Evolutionary conservation across 2,113 vertebrate genomes (phyloP).

Genomic region (Eretmochelys imbricata): DNA sequence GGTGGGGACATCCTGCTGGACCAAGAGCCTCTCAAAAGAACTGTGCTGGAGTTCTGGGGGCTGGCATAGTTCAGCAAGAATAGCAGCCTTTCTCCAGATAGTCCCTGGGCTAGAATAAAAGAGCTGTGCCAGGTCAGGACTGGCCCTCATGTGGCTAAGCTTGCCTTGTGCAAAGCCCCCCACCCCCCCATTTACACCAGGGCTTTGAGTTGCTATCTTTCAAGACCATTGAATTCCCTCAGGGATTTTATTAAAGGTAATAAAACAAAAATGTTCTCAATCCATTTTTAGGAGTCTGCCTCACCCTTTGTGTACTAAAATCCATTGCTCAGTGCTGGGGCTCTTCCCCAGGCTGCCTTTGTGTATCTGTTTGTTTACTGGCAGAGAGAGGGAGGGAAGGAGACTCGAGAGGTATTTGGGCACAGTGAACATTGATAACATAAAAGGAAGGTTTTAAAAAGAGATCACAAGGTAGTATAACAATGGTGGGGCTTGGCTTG

Average conservation of each 20-base stretch:
- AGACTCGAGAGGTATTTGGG: background rate
- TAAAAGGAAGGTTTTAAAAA: background rate
- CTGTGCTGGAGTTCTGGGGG: background rate
- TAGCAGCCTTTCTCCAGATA: background rate
- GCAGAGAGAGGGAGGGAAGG: background rate
- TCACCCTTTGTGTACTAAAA: background rate
- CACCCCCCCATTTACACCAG: background rate
- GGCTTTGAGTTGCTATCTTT: accelerated
- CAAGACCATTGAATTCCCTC: background rate
- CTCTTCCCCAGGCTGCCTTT: background rate
- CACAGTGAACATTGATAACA: background rate
- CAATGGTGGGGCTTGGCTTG: background rate
- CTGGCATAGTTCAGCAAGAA: background rate
- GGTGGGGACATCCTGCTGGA: background rate
- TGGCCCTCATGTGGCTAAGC: background rate
- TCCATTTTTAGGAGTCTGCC: background rate
- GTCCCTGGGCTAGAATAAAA: background rate
- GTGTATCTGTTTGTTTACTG: background rate
- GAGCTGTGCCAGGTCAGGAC: background rate
- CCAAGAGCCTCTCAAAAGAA: too few relatives aligned
- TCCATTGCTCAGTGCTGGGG: background rate
- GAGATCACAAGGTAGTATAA: background rate
- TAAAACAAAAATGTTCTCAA: background rate
- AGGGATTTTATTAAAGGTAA: background rate
- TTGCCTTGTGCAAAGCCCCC: accelerated